Evolutionary conservation across 2,797 vertebrate genomes (phyloP).

Genomic region (Anguilla marmorata): DNA sequence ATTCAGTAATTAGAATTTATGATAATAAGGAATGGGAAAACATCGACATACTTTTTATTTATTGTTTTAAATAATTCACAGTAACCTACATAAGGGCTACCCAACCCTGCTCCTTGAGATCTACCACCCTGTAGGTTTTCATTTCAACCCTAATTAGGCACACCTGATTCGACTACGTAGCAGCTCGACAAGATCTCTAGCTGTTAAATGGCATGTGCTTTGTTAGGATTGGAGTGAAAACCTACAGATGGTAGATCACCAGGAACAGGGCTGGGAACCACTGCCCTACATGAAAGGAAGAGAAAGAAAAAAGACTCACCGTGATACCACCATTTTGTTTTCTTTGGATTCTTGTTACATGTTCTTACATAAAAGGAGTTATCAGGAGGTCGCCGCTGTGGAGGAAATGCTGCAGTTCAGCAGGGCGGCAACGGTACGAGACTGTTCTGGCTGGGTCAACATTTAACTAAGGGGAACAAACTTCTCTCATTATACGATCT

Average conservation of each 20-base stretch:
- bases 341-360: conserved; percentile 99
- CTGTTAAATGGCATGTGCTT: too few relatives aligned
- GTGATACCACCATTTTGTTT: conserved; percentile 99
- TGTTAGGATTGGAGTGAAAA: too few relatives aligned
- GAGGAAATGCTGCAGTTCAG: conserved; percentile 6
- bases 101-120: too few relatives aligned
- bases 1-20: neutral
- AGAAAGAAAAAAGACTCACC: conserved; percentile 75
- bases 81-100: neutral
- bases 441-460: neutral
- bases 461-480: neutral
- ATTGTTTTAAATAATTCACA: neutral
- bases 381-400: conserved; percentile 95
- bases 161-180: too few relatives aligned
- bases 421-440: neutral
- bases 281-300: neutral
- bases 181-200: too few relatives aligned
- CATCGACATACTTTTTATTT: too few relatives aligned
- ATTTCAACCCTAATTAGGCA: too few relatives aligned
- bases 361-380: conserved; percentile 99
- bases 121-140: too few relatives aligned
- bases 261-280: too few relatives aligned
- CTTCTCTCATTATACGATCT: neutral
- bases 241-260: too few relatives aligned
- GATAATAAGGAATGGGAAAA: neutral